Evolutionary conservation across 2,888 invertebrate species (phyloP).

Genomic region (Pyralis farinalis): DNA sequence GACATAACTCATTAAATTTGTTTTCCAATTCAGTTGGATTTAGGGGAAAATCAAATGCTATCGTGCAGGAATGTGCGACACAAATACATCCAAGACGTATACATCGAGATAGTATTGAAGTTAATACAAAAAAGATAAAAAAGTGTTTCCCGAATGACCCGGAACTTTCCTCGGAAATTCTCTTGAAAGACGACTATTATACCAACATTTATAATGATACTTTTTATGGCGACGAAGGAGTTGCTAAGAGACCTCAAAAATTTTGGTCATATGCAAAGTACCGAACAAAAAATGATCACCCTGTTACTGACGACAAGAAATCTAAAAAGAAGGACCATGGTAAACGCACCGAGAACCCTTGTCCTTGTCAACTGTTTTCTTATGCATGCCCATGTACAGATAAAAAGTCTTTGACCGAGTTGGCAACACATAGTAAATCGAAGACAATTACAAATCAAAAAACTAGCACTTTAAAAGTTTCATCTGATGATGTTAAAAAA

Average conservation of each 20-base stretch:
- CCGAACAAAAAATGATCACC: conserved; percentile 47
- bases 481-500: conserved; percentile 20
- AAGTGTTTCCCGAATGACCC: conserved; percentile 29
- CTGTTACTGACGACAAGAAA: conserved; percentile 42
- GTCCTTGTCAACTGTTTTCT: conserved; percentile 63
- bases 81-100: conserved; percentile 40
- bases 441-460: conserved; percentile 33
- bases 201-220: conserved; percentile 21
- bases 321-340: conserved; percentile 41
- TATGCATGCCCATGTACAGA: conserved; percentile 56
- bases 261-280: conserved; percentile 61
- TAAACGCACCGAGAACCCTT: conserved; percentile 49
- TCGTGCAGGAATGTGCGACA: conserved; percentile 56
- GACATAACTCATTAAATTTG: conserved; percentile 30
- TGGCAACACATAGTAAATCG: conserved; percentile 39
- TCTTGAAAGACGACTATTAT: conserved; percentile 40
- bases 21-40: conserved; percentile 29
- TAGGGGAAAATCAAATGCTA: conserved; percentile 33
- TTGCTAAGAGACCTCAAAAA: conserved; percentile 40
- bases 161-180: conserved; percentile 49
- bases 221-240: conserved; percentile 27
- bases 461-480: conserved; percentile 35
- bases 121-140: conserved; percentile 35
- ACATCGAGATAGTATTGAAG: conserved; percentile 33
- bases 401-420: conserved; percentile 40